Evolutionary conservation across 2,888 invertebrate genomes (phyloP).

Genomic region (Acleris laterana): DNA sequence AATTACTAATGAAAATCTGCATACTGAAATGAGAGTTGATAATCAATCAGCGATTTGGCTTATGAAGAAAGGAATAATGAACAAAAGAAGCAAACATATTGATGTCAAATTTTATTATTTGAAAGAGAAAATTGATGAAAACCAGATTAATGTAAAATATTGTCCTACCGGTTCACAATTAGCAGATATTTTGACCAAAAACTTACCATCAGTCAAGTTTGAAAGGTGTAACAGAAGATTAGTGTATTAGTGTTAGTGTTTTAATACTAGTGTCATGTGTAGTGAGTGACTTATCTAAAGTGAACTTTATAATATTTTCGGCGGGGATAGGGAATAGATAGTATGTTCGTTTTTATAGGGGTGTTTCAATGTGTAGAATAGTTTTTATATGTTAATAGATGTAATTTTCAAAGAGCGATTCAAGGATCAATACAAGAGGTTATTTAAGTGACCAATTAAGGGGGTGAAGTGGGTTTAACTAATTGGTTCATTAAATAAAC

Average conservation of each 20-base stretch:
- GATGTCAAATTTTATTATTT: constrained; percentile 1
- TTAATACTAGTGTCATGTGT: neutral
- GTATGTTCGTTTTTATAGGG: constrained; percentile 1
- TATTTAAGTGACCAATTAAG: too few species aligned
- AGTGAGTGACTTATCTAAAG: neutral
- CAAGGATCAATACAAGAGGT: too few species aligned
- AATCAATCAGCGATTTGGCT: too few species aligned
- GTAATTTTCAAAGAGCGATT: too few species aligned
- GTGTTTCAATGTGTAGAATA: too few species aligned
- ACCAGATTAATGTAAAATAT: neutral
- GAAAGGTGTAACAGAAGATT: neutral
- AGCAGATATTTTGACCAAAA: neutral
- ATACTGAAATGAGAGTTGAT: too few species aligned
- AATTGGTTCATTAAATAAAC: too few species aligned
- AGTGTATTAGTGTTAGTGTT: neutral
- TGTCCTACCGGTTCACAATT: neutral
- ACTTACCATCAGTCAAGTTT: neutral
- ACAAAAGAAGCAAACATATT: constrained; percentile 1
- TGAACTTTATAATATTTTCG: neutral
- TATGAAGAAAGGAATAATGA: neutral
- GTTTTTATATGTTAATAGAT: too few species aligned
- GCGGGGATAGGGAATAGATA: neutral
- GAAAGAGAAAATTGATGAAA: neutral
- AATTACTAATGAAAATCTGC: too few species aligned
- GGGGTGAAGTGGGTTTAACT: too few species aligned